These are phyloP conservation scores for Mechanitis messenoides DNA, from an alignment of 2,888 invertebrate species.

Conservation along the genomic window DNA sequence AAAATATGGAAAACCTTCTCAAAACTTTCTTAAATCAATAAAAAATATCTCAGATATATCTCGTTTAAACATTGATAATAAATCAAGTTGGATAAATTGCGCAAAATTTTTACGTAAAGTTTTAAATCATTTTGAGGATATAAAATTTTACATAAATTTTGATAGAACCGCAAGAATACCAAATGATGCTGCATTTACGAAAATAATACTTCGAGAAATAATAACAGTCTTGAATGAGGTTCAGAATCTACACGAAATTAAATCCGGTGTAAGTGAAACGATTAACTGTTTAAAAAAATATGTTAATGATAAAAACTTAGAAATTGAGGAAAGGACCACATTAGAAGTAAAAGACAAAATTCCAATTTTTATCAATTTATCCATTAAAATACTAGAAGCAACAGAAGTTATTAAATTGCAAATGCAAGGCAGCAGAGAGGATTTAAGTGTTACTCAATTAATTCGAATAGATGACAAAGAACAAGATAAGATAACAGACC, in stretches of 20 bases:
- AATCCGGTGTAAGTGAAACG: slow-evolving; percentile 29
- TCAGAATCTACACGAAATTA: slow-evolving; percentile 31
- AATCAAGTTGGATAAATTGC: slow-evolving; percentile 44
- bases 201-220: slow-evolving; percentile 57
- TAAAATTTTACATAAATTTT: slow-evolving; percentile 67
- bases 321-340: slow-evolving; percentile 45
- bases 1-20: slow-evolving; percentile 64
- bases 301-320: slow-evolving; percentile 36
- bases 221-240: slow-evolving; percentile 41
- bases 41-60: slow-evolving; percentile 46
- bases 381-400: slow-evolving; percentile 37
- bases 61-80: slow-evolving; percentile 28
- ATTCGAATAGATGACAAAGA: background rate
- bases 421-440: background rate
- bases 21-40: slow-evolving; percentile 49
- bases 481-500: background rate
- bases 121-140: slow-evolving; percentile 67
- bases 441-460: too few species aligned
- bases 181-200: slow-evolving; percentile 62
- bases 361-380: slow-evolving; percentile 56
- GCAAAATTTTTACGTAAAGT: slow-evolving; percentile 55
- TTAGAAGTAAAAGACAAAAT: slow-evolving; percentile 67
- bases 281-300: slow-evolving; percentile 33
- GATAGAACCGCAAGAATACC: slow-evolving; percentile 69
- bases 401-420: slow-evolving; percentile 26